Percentiles rank a stretch among this genome's conserved stretches.
Evolutionary conservation across 2,888 invertebrate species (phyloP).

Genomic region (Cataglyphis altisquamis): DNA sequence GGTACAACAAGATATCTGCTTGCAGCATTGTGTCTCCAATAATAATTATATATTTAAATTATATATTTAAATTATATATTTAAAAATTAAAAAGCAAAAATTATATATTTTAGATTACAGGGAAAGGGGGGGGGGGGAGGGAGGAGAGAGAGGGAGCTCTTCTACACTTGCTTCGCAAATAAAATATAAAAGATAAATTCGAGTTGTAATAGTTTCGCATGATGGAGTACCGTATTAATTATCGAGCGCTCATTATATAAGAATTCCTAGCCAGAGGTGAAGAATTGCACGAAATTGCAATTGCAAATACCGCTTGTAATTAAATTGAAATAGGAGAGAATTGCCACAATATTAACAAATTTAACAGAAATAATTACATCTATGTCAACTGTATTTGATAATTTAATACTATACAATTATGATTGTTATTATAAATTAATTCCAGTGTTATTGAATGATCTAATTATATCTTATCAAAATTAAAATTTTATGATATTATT

Average conservation of each 20-base stretch:
- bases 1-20: not conserved
- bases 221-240: conserved; percentile 9
- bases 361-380: not conserved
- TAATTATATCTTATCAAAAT: not conserved
- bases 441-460: not conserved
- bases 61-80: not conserved
- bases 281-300: conserved; percentile 4
- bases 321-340: not conserved
- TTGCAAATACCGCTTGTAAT: not conserved
- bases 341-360: not conserved
- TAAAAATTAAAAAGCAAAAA: conserved; percentile 1
- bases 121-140: not conserved
- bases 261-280: not conserved
- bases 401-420: conserved; percentile 7
- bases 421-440: not conserved
- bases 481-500: not conserved
- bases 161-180: not conserved
- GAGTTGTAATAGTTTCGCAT: not conserved
- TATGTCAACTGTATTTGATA: not conserved
- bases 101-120: not conserved
- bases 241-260: not conserved
- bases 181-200: not conserved
- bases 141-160: not conserved
- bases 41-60: not conserved
- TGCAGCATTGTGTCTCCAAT: not conserved